Evolutionary conservation across 2,113 vertebrate genomes (phyloP).

Genomic region (Mesoclemmys tuberculata): DNA sequence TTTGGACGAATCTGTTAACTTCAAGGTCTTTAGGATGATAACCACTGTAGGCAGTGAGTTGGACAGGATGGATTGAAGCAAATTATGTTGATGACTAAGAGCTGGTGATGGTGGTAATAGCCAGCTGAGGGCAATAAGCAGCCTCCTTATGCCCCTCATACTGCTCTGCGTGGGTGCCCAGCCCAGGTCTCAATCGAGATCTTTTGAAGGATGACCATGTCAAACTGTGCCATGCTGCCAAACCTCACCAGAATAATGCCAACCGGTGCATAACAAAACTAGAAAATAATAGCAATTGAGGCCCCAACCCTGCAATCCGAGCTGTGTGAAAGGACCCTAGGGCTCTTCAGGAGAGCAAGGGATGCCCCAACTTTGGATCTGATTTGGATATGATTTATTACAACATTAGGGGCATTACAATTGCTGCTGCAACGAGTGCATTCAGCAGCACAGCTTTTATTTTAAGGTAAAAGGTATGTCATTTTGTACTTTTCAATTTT

Average conservation of each 20-base stretch:
- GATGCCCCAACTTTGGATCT: not conserved
- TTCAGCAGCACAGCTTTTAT: conserved; percentile 7
- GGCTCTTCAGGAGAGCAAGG: conserved; percentile 24
- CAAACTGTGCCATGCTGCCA: not conserved
- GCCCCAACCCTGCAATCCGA: not conserved
- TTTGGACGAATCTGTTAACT: not conserved
- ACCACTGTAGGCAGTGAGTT: not conserved
- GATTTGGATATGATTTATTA: no score
- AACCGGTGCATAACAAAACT: not conserved
- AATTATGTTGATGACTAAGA: fast-evolving
- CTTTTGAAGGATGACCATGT: not conserved
- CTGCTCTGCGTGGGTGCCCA: not conserved
- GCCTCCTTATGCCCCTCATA: not conserved
- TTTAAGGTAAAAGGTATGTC: conserved; percentile 46
- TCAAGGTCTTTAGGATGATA: not conserved
- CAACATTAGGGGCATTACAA: not conserved
- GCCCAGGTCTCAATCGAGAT: not conserved
- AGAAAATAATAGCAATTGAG: not conserved
- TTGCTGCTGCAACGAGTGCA: fast-evolving
- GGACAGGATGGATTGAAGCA: not conserved
- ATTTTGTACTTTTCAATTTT: conserved; percentile 19
- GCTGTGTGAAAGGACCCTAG: conserved; percentile 21
- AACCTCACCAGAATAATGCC: not conserved
- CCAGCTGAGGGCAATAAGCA: not conserved
- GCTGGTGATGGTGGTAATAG: not conserved